These are phyloP conservation scores for Ctena decussata DNA, from an alignment of 2,888 invertebrate genomes.

Conservation along the genomic window DNA sequence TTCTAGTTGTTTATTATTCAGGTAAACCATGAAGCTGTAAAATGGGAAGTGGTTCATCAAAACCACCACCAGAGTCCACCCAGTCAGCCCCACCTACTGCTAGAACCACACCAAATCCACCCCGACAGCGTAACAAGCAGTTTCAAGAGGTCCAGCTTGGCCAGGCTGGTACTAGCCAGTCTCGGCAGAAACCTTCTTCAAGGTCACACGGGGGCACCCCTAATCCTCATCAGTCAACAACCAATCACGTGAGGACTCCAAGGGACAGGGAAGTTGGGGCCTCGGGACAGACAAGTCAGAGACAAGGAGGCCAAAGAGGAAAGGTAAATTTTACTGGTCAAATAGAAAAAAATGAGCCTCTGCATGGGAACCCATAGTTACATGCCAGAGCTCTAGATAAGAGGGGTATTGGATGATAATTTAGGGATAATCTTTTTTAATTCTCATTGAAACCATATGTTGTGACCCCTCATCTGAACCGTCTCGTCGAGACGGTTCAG, in stretches of 20 bases:
- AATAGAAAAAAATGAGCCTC: too few relatives aligned
- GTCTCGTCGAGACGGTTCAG: too few relatives aligned
- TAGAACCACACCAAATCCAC: constrained; percentile 40
- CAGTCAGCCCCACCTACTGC: constrained; percentile 62
- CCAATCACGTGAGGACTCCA: background rate
- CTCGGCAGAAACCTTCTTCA: constrained; percentile 24
- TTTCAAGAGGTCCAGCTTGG: constrained; percentile 60
- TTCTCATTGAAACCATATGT: too few relatives aligned
- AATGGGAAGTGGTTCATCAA: constrained; percentile 64
- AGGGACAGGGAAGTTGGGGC: constrained; percentile 59
- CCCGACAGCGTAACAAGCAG: constrained; percentile 52
- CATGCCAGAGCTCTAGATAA: too few relatives aligned
- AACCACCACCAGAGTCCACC: constrained; percentile 40
- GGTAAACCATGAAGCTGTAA: background rate
- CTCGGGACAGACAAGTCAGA: constrained; percentile 13
- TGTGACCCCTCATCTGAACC: too few relatives aligned
- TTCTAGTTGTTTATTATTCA: background rate
- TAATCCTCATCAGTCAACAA: constrained; percentile 32
- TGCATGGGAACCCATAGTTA: too few relatives aligned
- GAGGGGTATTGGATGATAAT: too few relatives aligned
- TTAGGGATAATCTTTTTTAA: too few relatives aligned
- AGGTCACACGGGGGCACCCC: constrained; percentile 52
- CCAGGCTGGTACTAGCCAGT: constrained; percentile 36
- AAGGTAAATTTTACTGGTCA: background rate
- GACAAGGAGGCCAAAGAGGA: background rate